phyloP scores from a whole-genome alignment of 2,888 invertebrate genomes.

The Ectropis crepuscularia region DNA sequence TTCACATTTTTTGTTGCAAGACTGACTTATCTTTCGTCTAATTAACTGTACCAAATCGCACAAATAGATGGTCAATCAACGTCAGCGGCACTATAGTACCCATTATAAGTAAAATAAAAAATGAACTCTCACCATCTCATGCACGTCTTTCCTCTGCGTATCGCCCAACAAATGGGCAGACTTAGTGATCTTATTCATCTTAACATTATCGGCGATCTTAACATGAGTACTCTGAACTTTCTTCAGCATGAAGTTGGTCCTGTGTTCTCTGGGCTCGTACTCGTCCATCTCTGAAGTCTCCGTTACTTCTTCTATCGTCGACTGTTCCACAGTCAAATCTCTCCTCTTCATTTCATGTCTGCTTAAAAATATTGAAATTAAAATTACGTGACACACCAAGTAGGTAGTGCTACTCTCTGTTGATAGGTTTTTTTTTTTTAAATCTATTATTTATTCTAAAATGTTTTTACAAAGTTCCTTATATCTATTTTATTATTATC shows the following conservation, averaged over 20 bases:
- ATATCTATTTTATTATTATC: too few species aligned
- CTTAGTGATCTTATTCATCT: constrained; percentile 68
- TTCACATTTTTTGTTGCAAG: too few species aligned
- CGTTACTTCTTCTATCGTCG: constrained; percentile 42
- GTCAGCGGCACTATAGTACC: background rate
- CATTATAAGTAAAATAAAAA: background rate
- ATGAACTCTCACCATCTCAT: constrained; percentile 55
- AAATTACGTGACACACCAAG: background rate
- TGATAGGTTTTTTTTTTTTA: too few species aligned
- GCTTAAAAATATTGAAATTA: constrained; percentile 1
- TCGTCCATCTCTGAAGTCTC: constrained; percentile 49
- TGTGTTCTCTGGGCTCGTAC: constrained; percentile 47
- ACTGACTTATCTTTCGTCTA: too few species aligned
- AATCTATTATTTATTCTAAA: too few species aligned
- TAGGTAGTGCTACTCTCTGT: too few species aligned
- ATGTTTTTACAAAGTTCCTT: too few species aligned
- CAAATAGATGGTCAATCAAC: background rate
- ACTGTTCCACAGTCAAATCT: constrained; percentile 37
- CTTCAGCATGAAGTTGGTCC: constrained; percentile 63
- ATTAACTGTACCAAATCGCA: too few species aligned
- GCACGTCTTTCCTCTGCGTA: constrained; percentile 46
- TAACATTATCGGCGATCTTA: constrained; percentile 54
- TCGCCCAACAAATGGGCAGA: constrained; percentile 73
- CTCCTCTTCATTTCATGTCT: constrained; percentile 47
- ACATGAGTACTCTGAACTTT: constrained; percentile 71